Percentiles rank a stretch among this genome's conserved stretches.
phyloP scores from a whole-genome alignment of 2,888 invertebrate genomes.

The Thereva nobilitata region DNA sequence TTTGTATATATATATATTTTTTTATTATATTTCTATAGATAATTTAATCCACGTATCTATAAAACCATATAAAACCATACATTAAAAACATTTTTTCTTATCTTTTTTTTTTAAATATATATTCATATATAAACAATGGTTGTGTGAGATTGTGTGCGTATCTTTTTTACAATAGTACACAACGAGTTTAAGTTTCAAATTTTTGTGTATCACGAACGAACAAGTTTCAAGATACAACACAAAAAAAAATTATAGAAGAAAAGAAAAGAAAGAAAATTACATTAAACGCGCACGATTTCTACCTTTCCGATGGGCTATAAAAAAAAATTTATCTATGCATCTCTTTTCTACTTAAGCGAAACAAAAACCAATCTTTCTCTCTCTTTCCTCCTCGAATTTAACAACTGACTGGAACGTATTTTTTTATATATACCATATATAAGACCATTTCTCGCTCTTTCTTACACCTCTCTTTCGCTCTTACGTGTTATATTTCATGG shows the following conservation, averaged over 20 bases:
- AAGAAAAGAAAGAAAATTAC: neutral
- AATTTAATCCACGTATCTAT: constrained; percentile 27
- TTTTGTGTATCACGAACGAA: constrained; percentile 12
- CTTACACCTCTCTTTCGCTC: no score
- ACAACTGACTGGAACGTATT: no score
- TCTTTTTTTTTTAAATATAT: constrained; percentile 4
- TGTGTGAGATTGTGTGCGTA: constrained; percentile 7
- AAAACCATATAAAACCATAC: neutral
- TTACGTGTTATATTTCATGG: no score
- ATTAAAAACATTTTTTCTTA: constrained; percentile 8
- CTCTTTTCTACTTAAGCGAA: constrained; percentile 8
- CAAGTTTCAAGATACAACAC: neutral
- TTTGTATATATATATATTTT: no score
- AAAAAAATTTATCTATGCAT: neutral
- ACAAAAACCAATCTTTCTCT: constrained; percentile 2
- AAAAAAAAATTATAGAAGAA: neutral
- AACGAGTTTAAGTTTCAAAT: constrained; percentile 27
- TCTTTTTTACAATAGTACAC: neutral
- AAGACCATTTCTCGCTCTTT: no score
- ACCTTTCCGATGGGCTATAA: constrained; percentile 9
- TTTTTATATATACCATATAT: no score
- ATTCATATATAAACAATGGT: constrained; percentile 17
- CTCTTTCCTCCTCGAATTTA: neutral
- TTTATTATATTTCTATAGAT: neutral
- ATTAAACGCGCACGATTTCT: constrained; percentile 30